Conservation (phyloP, 2,797 vertebrate genomes). For the Amphiprion clarkii region DNA sequence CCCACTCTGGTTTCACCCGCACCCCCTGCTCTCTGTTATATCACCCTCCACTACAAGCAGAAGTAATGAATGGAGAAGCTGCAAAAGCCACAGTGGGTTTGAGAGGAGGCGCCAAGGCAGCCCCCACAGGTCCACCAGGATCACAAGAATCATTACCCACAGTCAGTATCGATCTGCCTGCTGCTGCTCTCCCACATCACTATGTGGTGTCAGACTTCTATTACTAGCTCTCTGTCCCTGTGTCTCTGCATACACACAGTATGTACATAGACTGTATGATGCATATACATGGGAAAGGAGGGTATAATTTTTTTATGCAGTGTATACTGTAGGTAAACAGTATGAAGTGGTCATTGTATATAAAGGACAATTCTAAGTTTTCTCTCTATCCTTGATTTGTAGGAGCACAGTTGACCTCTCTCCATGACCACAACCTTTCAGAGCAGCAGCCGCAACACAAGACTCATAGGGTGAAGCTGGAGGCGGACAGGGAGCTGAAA, state of each 20-base stretch:
- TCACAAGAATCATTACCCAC: slow-evolving; percentile 66
- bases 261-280: neutral
- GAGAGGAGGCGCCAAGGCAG: slow-evolving; percentile 26
- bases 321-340: neutral
- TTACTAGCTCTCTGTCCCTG: slow-evolving; percentile 20
- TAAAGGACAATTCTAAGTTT: neutral
- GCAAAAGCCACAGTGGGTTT: slow-evolving; percentile 2
- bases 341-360: neutral
- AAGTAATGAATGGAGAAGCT: slow-evolving; percentile 28
- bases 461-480: slow-evolving; percentile 5
- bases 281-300: neutral
- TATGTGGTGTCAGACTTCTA: slow-evolving; percentile 36
- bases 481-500: neutral
- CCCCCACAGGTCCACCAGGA: slow-evolving; percentile 49
- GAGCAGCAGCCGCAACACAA: neutral
- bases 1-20: neutral
- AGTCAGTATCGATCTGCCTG: slow-evolving; percentile 63
- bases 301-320: no score
- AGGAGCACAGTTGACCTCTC: slow-evolving; percentile 16
- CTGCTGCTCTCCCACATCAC: slow-evolving; percentile 59
- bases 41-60: neutral
- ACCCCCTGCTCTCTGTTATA: neutral
- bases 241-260: neutral
- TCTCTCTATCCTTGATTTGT: neutral
- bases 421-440: neutral